A percentile compares a stretch with the other conserved stretches of the same genome.
These are phyloP conservation scores for Parnassius mnemosyne DNA, from an alignment of 2,888 invertebrate genomes.

Conservation along the genomic window DNA sequence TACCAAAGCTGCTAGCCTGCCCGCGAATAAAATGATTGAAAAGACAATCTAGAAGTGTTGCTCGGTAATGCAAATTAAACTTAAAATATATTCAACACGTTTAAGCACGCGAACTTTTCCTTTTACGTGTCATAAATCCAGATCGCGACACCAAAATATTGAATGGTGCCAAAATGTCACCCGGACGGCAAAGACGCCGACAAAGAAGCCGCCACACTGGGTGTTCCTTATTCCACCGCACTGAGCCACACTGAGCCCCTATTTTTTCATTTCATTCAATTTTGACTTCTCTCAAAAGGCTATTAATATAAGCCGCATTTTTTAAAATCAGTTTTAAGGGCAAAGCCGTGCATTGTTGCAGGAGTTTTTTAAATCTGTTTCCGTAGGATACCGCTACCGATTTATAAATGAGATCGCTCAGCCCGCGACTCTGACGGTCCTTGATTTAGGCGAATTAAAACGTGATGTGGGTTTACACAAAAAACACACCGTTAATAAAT, in stretches of 20 bases:
- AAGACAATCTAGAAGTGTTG: constrained; percentile 2
- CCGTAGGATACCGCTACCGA: constrained; percentile 80
- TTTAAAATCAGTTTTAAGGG: constrained; percentile 73
- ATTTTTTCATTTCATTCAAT: constrained; percentile 80
- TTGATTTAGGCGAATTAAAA: constrained; percentile 75
- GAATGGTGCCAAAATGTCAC: constrained; percentile 81
- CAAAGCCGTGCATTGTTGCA: constrained; percentile 72
- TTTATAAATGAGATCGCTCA: constrained; percentile 70
- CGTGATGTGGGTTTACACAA: constrained; percentile 74
- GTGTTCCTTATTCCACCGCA: constrained; percentile 72
- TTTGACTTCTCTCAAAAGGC: constrained; percentile 80
- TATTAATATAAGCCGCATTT: constrained; percentile 80
- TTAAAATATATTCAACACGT: constrained; percentile 25
- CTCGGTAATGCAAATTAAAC: constrained; percentile 18
- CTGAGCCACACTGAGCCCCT: constrained; percentile 55
- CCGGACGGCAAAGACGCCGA: constrained; percentile 72
- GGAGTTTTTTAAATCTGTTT: constrained; percentile 74
- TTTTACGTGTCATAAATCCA: constrained; percentile 74
- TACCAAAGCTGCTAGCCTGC: too few species aligned
- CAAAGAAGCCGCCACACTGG: constrained; percentile 74
- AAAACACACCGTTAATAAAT: constrained; percentile 68
- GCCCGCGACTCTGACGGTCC: constrained; percentile 55
- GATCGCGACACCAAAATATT: constrained; percentile 77
- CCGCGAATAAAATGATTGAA: not conserved
- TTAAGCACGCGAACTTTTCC: constrained; percentile 56